Evolutionary conservation across 2,113 vertebrate species (phyloP).

Genomic region (Bungarus multicinctus): DNA sequence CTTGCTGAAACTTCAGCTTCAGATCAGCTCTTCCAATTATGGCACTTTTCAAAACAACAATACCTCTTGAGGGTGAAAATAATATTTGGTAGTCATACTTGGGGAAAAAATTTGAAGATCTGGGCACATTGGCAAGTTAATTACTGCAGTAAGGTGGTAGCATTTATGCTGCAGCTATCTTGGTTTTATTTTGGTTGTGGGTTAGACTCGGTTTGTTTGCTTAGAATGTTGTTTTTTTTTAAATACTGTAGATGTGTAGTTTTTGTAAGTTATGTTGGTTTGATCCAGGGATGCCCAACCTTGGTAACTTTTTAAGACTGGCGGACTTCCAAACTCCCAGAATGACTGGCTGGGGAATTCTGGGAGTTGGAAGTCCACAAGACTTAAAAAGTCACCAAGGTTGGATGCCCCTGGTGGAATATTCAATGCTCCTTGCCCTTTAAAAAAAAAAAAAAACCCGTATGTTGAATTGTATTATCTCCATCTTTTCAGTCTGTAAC

Average conservation of each 20-base stretch:
- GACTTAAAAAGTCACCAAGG: not conserved
- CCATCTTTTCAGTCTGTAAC: not conserved
- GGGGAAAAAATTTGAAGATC: no score
- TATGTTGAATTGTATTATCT: not conserved
- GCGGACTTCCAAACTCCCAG: not conserved
- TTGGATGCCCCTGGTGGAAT: not conserved
- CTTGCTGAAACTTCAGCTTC: fast-evolving
- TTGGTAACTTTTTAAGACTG: not conserved
- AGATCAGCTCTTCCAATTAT: no score
- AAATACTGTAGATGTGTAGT: no score
- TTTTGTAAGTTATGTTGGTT: no score
- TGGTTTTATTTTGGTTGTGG: not conserved
- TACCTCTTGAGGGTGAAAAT: not conserved
- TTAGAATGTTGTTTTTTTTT: no score
- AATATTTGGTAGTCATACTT: not conserved
- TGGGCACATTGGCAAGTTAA: not conserved
- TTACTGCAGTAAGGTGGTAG: not conserved
- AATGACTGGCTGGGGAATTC: not conserved
- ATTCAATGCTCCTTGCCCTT: not conserved
- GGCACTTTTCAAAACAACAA: not conserved
- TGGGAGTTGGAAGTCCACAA: not conserved
- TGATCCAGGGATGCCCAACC: not conserved
- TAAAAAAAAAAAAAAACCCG: not conserved
- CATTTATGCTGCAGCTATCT: no score
- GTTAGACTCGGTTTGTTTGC: no score